These are phyloP conservation scores for Julus scandinavius DNA, from an alignment of 2,888 invertebrate species.

Conservation along the genomic window DNA sequence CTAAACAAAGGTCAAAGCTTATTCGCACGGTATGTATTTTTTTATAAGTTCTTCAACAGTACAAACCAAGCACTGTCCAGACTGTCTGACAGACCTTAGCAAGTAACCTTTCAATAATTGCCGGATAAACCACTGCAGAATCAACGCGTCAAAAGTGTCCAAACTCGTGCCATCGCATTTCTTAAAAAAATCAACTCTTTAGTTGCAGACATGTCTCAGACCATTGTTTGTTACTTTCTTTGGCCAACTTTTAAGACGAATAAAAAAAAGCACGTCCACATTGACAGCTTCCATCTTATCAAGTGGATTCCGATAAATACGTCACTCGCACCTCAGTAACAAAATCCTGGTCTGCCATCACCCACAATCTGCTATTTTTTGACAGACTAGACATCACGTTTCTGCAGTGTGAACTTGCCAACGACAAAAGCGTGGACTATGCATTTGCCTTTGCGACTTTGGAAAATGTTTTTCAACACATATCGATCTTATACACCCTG, in stretches of 20 bases:
- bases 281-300: background rate
- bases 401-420: background rate
- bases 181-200: background rate
- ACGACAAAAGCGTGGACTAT: background rate
- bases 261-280: background rate
- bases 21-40: too few relatives aligned
- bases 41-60: too few relatives aligned
- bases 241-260: background rate
- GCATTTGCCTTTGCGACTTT: background rate
- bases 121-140: too few relatives aligned
- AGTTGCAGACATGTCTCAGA: background rate
- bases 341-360: background rate
- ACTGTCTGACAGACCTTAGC: too few relatives aligned
- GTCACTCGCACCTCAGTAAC: background rate
- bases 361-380: background rate
- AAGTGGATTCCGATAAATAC: background rate
- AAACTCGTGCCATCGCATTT: too few relatives aligned
- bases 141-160: too few relatives aligned
- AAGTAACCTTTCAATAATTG: too few relatives aligned
- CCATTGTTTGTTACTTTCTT: background rate
- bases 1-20: too few relatives aligned
- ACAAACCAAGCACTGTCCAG: too few relatives aligned
- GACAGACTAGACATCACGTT: background rate
- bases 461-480: background rate
- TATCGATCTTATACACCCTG: conserved; percentile 23